Evolutionary conservation across 2,113 vertebrate genomes (phyloP).

Genomic region (Ivindomyrus marchei): DNA sequence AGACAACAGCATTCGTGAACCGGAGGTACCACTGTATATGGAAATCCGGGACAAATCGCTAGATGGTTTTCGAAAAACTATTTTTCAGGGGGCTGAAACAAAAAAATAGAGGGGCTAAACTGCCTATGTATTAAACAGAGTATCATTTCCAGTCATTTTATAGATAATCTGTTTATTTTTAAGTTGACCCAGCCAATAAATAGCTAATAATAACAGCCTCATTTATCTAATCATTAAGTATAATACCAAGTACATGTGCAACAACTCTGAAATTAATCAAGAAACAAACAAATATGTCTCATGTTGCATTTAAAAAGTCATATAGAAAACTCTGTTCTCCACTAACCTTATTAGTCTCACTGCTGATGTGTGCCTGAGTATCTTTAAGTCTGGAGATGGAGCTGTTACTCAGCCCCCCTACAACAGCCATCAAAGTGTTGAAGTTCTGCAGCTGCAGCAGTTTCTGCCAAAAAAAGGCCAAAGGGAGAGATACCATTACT

Average conservation of each 20-base stretch:
- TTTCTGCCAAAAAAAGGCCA: conserved; percentile 53
- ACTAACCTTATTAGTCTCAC: conserved; percentile 76
- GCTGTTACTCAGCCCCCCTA: conserved; percentile 84
- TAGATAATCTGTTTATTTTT: neutral
- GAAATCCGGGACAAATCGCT: too few species aligned
- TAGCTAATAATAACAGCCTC: neutral
- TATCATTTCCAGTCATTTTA: neutral
- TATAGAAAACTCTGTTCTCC: neutral
- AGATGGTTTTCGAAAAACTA: too few species aligned
- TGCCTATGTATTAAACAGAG: neutral
- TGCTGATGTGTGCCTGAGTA: conserved; percentile 70
- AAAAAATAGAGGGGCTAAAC: neutral
- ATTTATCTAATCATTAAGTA: neutral
- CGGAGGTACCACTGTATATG: too few species aligned
- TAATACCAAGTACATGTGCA: neutral
- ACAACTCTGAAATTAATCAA: neutral
- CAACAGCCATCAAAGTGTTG: conserved; percentile 87
- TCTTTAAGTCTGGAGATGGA: conserved; percentile 86
- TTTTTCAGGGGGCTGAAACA: too few species aligned
- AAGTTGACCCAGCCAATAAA: neutral
- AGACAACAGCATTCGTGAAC: too few species aligned
- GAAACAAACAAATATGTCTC: neutral
- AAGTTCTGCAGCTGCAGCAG: conserved; percentile 85
- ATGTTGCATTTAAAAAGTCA: neutral
- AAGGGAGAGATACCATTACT: neutral